Evolutionary conservation across 2,888 invertebrate genomes (phyloP).

Genomic region (Geotrupes spiniger): DNA sequence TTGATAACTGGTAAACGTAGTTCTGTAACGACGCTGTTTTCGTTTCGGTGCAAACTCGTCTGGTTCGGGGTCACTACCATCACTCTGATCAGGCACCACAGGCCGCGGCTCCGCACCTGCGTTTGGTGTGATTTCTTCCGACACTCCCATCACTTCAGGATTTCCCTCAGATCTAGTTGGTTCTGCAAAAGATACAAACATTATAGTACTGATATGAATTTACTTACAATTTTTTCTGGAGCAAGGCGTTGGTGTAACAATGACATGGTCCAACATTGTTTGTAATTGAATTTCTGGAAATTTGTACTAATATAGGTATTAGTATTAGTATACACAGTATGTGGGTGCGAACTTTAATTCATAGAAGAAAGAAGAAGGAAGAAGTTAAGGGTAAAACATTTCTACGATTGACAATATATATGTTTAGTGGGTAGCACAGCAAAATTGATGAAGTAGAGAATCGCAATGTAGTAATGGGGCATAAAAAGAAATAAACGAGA

Average conservation of each 20-base stretch:
- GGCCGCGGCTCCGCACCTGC: constrained; percentile 37
- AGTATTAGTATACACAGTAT: too few relatives aligned
- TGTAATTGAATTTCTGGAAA: neutral
- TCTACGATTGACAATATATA: too few relatives aligned
- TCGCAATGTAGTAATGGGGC: too few relatives aligned
- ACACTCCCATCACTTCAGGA: constrained; percentile 48
- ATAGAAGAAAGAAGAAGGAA: too few relatives aligned
- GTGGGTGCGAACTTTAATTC: too few relatives aligned
- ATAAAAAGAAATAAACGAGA: too few relatives aligned
- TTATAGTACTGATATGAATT: too few relatives aligned
- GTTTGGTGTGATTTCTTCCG: constrained; percentile 45
- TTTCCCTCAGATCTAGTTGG: constrained; percentile 42
- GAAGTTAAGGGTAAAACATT: too few relatives aligned
- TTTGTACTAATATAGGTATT: neutral
- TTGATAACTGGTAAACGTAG: constrained; percentile 94
- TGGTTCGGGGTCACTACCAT: constrained; percentile 64
- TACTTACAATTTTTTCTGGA: too few relatives aligned
- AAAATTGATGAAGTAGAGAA: too few relatives aligned
- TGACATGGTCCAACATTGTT: neutral
- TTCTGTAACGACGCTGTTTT: constrained; percentile 86
- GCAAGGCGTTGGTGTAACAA: too few relatives aligned
- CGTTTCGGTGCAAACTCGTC: constrained; percentile 81
- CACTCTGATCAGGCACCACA: constrained; percentile 35
- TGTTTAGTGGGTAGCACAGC: too few relatives aligned
- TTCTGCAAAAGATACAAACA: constrained; percentile 38